Base-by-base conservation (phyloP, 2,888 invertebrate genomes). In the Antheraea yamamai region DNA sequence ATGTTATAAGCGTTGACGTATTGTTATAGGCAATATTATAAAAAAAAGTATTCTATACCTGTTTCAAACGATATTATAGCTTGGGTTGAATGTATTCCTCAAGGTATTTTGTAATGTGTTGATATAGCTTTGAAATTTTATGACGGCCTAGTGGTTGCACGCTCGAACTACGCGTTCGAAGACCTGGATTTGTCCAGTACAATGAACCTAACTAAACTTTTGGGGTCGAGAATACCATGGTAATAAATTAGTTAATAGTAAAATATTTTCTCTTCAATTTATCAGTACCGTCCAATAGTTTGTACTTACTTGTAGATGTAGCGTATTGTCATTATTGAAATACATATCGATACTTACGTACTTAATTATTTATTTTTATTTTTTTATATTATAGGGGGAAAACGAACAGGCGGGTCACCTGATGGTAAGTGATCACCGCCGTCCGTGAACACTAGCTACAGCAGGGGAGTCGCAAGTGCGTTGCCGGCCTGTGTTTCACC, bases 1-100 rank as follows among this genome's bases (percentile, higher is more conserved):
- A 87, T 85, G 82, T 86, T 86, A 89, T 85, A 79, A 79, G 83
- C 78, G 72, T 88, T 89, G 30, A 66, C 16, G 64, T 26, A 14
- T 66, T 66, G 30, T 30, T 66, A 66, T 66, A 66, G 30, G 64
- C 30, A 4, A 66, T 89, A 85, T 89, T 88, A 86, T 85, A 85
- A 83, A 78, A 76, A 75, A 74, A 72, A 74, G n/a, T n/a, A 64
- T 74, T 83, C 51, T 83, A 81, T 83, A 84, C 84, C 82, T 83
- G 83, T 47, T 71, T 73, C 70, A 80, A 77, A 77, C 78, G 77
- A 78, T 79, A 76, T 75, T 70, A 70, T 39, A 39, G 1, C 68
- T 70, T 39, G 70, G 35, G 70, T 35, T 70, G 39, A 70, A 70
- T 70, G 64, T 66, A 66, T 10, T 30, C 26, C 16, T 30, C 30